A percentile compares a stretch with the other conserved stretches of the same genome.
Conservation (phyloP, 2,888 invertebrate species). For the Crocallis elinguaria region DNA sequence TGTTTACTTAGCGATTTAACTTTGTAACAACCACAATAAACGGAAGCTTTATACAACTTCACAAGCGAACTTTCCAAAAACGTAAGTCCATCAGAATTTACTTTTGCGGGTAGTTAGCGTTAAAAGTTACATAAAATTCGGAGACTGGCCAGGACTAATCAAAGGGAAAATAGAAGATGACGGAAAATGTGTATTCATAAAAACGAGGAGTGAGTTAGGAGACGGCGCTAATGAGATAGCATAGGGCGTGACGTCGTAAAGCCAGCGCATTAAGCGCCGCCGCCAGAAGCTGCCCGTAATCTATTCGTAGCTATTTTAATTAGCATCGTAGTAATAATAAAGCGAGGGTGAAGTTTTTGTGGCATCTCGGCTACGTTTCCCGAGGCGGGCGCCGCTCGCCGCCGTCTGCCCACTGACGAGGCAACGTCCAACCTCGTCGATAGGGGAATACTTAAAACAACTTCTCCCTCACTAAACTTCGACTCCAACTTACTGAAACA, state of each 20-base stretch:
- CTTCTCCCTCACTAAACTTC: conserved; percentile 66
- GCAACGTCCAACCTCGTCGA: conserved; percentile 46
- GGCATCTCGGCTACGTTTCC: conserved; percentile 69
- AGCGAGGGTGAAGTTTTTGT: conserved; percentile 78
- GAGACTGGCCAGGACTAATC: conserved; percentile 46
- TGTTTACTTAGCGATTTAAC: conserved; percentile 37
- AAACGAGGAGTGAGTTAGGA: conserved; percentile 65
- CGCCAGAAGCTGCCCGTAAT: conserved; percentile 80
- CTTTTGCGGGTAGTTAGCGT: conserved; percentile 36
- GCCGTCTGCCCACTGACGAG: conserved; percentile 43
- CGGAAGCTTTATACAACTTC: conserved; percentile 33
- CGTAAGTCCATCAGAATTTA: conserved; percentile 33
- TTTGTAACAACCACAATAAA: conserved; percentile 39
- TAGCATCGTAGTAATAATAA: conserved; percentile 80
- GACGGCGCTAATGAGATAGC: conserved; percentile 79
- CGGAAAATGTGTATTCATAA: conserved; percentile 68
- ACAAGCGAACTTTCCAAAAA: conserved; percentile 30
- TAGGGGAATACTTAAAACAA: conserved; percentile 72
- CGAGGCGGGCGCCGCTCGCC: conserved; percentile 54
- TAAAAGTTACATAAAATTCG: conserved; percentile 35
- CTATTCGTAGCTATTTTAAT: conserved; percentile 83
- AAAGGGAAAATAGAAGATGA: conserved; percentile 49
- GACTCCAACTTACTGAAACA: conserved; percentile 56
- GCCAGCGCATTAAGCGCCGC: conserved; percentile 78
- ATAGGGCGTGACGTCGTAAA: conserved; percentile 83